Conservation (phyloP, 2,888 invertebrate genomes). For the Melolontha melolontha region DNA sequence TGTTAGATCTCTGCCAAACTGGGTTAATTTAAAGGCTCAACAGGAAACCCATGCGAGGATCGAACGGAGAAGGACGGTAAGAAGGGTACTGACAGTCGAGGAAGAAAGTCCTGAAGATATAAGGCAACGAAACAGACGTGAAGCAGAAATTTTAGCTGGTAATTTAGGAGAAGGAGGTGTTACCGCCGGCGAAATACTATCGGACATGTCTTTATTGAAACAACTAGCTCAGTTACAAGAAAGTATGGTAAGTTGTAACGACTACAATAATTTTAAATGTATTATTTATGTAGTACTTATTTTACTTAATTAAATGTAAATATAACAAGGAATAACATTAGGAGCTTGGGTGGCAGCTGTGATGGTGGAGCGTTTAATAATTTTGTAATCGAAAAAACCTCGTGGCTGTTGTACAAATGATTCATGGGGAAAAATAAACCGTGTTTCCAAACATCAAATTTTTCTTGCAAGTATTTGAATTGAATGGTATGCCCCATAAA, state of each 20-base stretch:
- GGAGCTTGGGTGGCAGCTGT: too few species aligned
- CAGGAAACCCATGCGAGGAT: conserved; percentile 63
- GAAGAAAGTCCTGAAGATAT: conserved; percentile 86
- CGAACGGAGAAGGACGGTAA: conserved; percentile 60
- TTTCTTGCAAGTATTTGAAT: too few species aligned
- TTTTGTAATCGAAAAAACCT: too few species aligned
- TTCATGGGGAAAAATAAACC: too few species aligned
- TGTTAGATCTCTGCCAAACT: conserved; percentile 81
- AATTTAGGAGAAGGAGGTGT: conserved; percentile 89
- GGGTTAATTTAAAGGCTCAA: conserved; percentile 74
- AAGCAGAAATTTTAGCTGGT: conserved; percentile 93
- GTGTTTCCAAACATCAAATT: too few species aligned
- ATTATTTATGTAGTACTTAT: background rate
- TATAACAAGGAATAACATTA: too few species aligned
- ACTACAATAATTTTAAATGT: background rate
- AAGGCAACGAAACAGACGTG: conserved; percentile 82
- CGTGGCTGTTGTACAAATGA: too few species aligned
- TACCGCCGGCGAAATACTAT: conserved; percentile 85
- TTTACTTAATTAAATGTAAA: too few species aligned
- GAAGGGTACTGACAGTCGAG: conserved; percentile 71
- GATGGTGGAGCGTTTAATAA: too few species aligned
- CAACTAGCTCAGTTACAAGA: conserved; percentile 92
- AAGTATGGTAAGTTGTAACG: conserved; percentile 76
- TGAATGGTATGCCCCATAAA: too few species aligned
- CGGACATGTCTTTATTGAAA: conserved; percentile 84